A percentile compares a stretch with the other conserved stretches of the same genome.
phyloP scores from a whole-genome alignment of 1,140 invertebrate species.

The Sycobia sp. region DNA sequence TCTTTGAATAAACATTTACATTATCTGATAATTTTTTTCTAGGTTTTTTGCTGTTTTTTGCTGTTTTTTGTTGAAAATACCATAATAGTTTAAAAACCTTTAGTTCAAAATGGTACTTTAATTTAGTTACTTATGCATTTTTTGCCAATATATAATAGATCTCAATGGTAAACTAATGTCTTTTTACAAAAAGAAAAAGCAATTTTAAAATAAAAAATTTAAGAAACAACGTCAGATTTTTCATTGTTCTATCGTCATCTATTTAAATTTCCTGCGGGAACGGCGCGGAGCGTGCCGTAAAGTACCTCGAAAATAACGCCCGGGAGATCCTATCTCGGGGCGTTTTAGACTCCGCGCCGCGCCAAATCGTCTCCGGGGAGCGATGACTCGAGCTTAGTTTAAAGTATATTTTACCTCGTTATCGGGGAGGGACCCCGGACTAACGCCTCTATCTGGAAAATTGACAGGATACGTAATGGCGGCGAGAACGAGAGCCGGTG shows the following conservation, averaged over 20 bases:
- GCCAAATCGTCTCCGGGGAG: slow-evolving; percentile 51
- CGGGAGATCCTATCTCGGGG: slow-evolving; percentile 45
- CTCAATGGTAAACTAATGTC: too few relatives aligned
- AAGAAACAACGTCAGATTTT: slow-evolving; percentile 7
- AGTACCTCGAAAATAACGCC: slow-evolving; percentile 42
- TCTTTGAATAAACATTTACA: too few relatives aligned
- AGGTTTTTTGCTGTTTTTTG: too few relatives aligned
- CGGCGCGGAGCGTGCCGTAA: slow-evolving; percentile 39
- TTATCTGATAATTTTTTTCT: too few relatives aligned
- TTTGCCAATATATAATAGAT: too few relatives aligned
- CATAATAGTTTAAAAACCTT: too few relatives aligned
- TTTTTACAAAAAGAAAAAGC: background rate
- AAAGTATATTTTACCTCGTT: slow-evolving; percentile 52
- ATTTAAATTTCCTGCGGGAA: slow-evolving; percentile 34
- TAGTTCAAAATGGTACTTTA: too few relatives aligned
- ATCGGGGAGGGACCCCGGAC: slow-evolving; percentile 35
- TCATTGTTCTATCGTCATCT: slow-evolving; percentile 26
- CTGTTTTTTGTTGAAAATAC: too few relatives aligned
- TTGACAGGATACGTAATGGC: slow-evolving; percentile 41
- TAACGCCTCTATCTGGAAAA: slow-evolving; percentile 35
- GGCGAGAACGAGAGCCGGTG: slow-evolving; percentile 28
- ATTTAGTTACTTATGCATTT: too few relatives aligned
- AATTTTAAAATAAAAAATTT: slow-evolving; percentile 7
- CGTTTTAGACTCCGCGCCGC: slow-evolving; percentile 40
- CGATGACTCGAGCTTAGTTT: slow-evolving; percentile 58